These are phyloP conservation scores for Drosophila bocki DNA, from an alignment of 1,140 invertebrate genomes.

Conservation along the genomic window DNA sequence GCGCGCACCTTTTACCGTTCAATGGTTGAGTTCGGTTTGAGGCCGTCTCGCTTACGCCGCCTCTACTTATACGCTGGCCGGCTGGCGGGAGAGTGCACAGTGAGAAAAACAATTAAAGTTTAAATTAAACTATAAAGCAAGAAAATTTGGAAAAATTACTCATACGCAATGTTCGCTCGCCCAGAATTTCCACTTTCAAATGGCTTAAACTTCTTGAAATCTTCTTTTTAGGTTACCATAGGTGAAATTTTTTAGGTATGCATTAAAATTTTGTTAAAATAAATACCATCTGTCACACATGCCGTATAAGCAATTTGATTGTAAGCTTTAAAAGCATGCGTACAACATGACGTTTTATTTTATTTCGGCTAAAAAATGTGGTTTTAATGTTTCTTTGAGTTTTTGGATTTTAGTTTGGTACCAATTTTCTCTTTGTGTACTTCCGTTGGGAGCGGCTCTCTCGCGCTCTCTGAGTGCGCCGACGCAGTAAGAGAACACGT, in stretches of 20 bases:
- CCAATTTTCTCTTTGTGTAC: slow-evolving; percentile 1
- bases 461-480: slow-evolving; percentile 43
- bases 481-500: slow-evolving; percentile 54
- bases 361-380: accelerated
- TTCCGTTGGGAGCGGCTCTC: slow-evolving; percentile 12
- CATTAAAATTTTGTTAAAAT: too few species aligned
- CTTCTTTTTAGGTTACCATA: accelerated
- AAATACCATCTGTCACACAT: neutral
- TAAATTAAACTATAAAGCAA: too few species aligned
- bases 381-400: neutral
- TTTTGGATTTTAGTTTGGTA: neutral
- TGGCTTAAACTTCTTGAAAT: too few species aligned
- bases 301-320: neutral
- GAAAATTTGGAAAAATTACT: neutral
- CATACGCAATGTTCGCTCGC: neutral
- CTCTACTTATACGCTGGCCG: slow-evolving; percentile 41
- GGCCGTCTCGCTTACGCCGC: slow-evolving; percentile 9
- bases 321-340: neutral
- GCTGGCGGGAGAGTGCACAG: slow-evolving; percentile 17
- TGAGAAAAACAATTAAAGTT: neutral
- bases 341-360: neutral
- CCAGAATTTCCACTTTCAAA: neutral
- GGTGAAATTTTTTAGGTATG: too few species aligned
- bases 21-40: slow-evolving; percentile 46
- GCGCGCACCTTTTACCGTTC: slow-evolving; percentile 57